Evolutionary conservation across 2,797 vertebrate genomes (phyloP).

Genomic region (Ceryle rudis): DNA sequence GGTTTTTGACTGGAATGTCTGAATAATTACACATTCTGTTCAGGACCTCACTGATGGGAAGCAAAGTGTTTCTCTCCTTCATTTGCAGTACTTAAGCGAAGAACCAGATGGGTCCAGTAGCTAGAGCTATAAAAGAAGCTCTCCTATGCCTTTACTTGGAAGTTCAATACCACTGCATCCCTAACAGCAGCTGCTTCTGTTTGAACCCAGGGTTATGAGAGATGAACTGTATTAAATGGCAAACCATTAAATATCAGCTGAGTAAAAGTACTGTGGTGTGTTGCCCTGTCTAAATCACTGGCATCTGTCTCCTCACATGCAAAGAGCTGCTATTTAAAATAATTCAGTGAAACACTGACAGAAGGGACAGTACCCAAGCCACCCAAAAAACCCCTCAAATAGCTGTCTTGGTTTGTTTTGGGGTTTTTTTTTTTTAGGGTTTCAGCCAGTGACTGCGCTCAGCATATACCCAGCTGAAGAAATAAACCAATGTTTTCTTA

Average conservation of each 20-base stretch:
- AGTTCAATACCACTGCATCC: constrained; percentile 66
- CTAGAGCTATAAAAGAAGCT: constrained; percentile 51
- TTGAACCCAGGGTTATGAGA: constrained; percentile 76
- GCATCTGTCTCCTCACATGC: constrained; percentile 50
- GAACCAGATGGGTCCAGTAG: constrained; percentile 58
- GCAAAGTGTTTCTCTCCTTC: constrained; percentile 59
- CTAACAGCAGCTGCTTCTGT: constrained; percentile 73
- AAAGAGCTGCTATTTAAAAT: constrained; percentile 55
- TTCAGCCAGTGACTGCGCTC: constrained; percentile 20
- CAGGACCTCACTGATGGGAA: constrained; percentile 50
- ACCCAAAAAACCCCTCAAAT: not conserved
- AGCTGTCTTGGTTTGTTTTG: not conserved
- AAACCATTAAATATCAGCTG: constrained; percentile 77
- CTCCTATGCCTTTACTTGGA: constrained; percentile 56
- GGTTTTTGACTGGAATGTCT: constrained; percentile 61
- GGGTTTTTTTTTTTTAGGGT: not conserved
- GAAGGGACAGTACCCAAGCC: not conserved
- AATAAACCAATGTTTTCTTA: not conserved
- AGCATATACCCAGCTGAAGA: not conserved
- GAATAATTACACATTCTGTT: constrained; percentile 67
- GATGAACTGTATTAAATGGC: constrained; percentile 74
- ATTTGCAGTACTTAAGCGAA: constrained; percentile 52
- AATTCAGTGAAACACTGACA: constrained; percentile 28
- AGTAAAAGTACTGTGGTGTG: constrained; percentile 53
- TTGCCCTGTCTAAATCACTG: constrained; percentile 56